Conservation (phyloP, 2,888 invertebrate species). For the Icerya purchasi region DNA sequence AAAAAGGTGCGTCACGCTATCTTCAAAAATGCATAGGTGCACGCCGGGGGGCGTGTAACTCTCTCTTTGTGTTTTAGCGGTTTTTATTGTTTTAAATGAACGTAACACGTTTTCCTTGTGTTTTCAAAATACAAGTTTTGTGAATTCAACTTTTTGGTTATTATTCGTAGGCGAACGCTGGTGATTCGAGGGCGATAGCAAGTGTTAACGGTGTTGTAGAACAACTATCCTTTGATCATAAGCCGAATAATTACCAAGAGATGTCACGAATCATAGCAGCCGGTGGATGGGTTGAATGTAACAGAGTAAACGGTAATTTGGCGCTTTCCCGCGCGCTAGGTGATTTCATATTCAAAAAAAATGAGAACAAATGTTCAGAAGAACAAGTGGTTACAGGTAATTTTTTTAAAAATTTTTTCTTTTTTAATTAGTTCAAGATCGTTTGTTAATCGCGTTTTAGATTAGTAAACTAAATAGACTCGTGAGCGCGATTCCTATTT, state of each 20-base stretch:
- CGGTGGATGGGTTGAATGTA: slow-evolving; percentile 93
- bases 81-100: neutral
- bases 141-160: neutral
- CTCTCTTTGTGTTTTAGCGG: no score
- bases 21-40: no score
- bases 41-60: no score
- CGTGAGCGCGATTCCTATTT: no score
- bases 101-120: neutral
- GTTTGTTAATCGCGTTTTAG: no score
- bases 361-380: slow-evolving; percentile 59
- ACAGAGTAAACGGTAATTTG: slow-evolving; percentile 93
- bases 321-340: slow-evolving; percentile 90
- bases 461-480: no score
- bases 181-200: slow-evolving; percentile 87
- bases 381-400: slow-evolving; percentile 98
- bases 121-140: neutral
- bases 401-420: no score
- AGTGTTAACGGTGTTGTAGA: slow-evolving; percentile 59
- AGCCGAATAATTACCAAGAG: slow-evolving; percentile 77
- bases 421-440: no score
- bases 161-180: slow-evolving; percentile 57
- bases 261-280: slow-evolving; percentile 73
- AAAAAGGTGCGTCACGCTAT: no score
- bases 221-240: slow-evolving; percentile 74
- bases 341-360: slow-evolving; percentile 89